Base-by-base conservation (phyloP, 23 tunicate species). In the Diplosoma virens region DNA sequence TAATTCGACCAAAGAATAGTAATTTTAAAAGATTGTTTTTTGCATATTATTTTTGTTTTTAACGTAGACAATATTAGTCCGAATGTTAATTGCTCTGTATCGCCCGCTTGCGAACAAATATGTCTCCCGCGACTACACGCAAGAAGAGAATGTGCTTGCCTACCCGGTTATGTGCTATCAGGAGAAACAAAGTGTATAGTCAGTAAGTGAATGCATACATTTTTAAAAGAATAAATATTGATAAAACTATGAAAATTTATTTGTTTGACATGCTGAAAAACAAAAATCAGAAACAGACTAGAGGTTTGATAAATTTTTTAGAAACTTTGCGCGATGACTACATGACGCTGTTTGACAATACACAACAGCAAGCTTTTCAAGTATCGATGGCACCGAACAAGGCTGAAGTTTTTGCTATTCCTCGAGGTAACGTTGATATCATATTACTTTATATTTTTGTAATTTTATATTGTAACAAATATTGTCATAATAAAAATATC, bases 91-190 rank as follows among this genome's bases (percentile, higher is more conserved):
- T 81, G 86, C 41, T 26, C 41, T 17, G 16, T 18, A 2, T 25
- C 25, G n/a, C 83, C 79, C 35, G 20, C 25, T 3, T 88, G 95
- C 53, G 79, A 67, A 4, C 95, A 88, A 1, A 77, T 88, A 22
- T 88, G 95, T 55, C 46, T 88, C 3, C 95, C 95, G 17, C 79
- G 95, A 52, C n/a, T 59, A 25, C 82, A 88, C 82, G 79, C 79
- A 11, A 76, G 79, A 4, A 76, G 87, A 24, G 75, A 45, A 60
- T 88, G 95, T 63, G 75, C 70, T 6, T 88, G 95, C 66, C 60
- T 87, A 0, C 73, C 85, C 1, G 95, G 95, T 1, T 88, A 72
- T 63, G 5, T 33, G 54, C 46, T 48, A 33, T 22, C 25, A 2
- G 87, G 87, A 11, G 87, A 82, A 18, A 82, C 87, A 2, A 17